Evolutionary conservation across 2,888 invertebrate species (phyloP), one percentile per base, ranked within the genome.

Genomic region (Polydrusus cervinus): DNA sequence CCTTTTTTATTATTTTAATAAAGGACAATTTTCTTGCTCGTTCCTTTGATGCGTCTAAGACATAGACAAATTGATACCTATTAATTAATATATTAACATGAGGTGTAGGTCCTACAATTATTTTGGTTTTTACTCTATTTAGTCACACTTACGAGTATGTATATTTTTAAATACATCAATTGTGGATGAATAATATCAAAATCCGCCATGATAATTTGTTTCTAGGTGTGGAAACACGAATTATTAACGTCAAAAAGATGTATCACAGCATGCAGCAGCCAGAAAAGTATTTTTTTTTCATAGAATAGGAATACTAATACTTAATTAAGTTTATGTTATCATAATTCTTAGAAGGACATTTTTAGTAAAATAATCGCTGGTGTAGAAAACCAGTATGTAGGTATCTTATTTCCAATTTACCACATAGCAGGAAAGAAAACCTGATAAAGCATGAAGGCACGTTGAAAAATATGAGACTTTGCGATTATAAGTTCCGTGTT

Each of bases 341-440:
- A 34, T n/a, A 43, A 43, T n/a, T 43, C 43, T 43, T 3, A 43
- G 6, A 5, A 43, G n/a, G n/a, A 30, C 13, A 25, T 53, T 53
- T 53, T 53, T 53, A 25, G 53, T 30, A 25, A 53, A 25, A 25
- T 53, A 13, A 30, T 53, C 47, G 51, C 9, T 20, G 51, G 43
- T 43, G n/a, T 43, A 43, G 13, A 10, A 43, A 43, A 43, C 9
- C 5, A 5, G 25, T 25, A 40, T 40, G 11, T 40, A 51, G 5
- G 55, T 55, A 55, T 55, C 55, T 30, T 55, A 34, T 55, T 55
- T 55, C 55, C 55, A 34, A 34, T 55, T 34, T 55, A 55, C 55
- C 55, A 30, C 55, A 53, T 53, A 25, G 53, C 10, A 34, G 34
- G 34, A 34, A 34, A 43, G 55, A 55, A 14, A 55, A 55, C 34